A percentile compares a stretch with the other conserved stretches of the same genome.
phyloP scores from a whole-genome alignment of 2,113 vertebrate species.

The Diglossa brunneiventris region DNA sequence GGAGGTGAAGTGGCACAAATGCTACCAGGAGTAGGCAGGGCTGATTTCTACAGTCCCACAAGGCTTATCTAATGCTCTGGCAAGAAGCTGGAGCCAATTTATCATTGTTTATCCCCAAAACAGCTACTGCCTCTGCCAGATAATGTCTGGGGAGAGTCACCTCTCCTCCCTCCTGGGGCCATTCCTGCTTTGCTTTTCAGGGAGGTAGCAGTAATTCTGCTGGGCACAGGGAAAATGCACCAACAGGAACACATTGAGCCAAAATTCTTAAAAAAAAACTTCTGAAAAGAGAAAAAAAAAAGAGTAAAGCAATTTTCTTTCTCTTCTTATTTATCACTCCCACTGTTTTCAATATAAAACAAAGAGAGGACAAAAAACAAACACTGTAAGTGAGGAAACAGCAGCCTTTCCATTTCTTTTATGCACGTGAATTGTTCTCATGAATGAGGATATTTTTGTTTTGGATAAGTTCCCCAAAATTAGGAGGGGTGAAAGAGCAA shows the following conservation, averaged over 20 bases:
- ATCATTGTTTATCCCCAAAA: conserved; percentile 40
- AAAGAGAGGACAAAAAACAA: neutral
- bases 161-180: neutral
- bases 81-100: conserved; percentile 4
- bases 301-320: neutral
- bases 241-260: neutral
- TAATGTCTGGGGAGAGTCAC: neutral
- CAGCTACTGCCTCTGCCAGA: conserved; percentile 15
- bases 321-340: neutral
- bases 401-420: neutral
- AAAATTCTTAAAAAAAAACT: neutral
- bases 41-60: neutral
- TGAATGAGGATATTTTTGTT: neutral
- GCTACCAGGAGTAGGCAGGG: neutral
- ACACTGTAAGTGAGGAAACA: neutral
- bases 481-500: neutral
- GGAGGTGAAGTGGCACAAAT: neutral
- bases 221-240: neutral
- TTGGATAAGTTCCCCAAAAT: neutral
- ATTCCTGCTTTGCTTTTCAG: conserved; percentile 5
- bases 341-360: neutral
- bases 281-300: neutral
- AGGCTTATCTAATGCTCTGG: conserved; percentile 13
- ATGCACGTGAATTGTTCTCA: neutral
- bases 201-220: conserved; percentile 4